Evolutionary conservation across 2,797 vertebrate genomes (phyloP), one percentile per base, ranked within the genome.

Genomic region (Fringilla coelebs): DNA sequence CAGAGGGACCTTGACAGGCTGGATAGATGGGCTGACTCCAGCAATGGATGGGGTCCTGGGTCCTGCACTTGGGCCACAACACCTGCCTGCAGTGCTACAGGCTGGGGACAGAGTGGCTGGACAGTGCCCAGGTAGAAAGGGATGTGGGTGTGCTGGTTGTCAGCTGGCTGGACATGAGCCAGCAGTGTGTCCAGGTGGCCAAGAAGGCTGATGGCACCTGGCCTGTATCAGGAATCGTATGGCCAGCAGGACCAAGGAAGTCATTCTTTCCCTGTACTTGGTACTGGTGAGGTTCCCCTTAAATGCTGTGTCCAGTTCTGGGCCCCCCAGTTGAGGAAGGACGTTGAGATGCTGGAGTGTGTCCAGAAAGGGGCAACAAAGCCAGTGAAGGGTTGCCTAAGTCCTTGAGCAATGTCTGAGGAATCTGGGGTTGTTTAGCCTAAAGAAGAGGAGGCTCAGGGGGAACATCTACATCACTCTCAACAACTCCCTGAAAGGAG

Each of bases 381-480:
- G 22, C 24, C 46, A 24, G 24, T 40, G n/a, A 52, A 46, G 9
- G 6, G n/a, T 20, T 60, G 13, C 29, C 46, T 6, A 40, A 70
- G 34, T 40, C 48, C 25, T 0, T 40, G 40, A 70, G 29, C 40
- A 48, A 21, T 12, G 8, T 11, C 40, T 46, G 48, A 54, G 65
- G 11, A 61, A 40, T 6, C 17, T 54, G 25, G 11, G 9, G 11
- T 8, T 31, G 6, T 29, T 62, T 31, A 62, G 34, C 25, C 40
- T 26, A 14, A 43, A 62, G 11, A 29, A 62, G 18, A 72, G 17
- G 20, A 54, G 25, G 26, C 22, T 62, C 7, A 25, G 17, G 6
- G 20, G 6, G 13, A 77, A 12, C 25, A 3, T 46, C 34, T 62
- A 6, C 5, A 21, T 21, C 0, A 0, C 14, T 34, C 25, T 85